phyloP scores from a whole-genome alignment of 2,888 invertebrate species.

The Tenthredo mesomela region DNA sequence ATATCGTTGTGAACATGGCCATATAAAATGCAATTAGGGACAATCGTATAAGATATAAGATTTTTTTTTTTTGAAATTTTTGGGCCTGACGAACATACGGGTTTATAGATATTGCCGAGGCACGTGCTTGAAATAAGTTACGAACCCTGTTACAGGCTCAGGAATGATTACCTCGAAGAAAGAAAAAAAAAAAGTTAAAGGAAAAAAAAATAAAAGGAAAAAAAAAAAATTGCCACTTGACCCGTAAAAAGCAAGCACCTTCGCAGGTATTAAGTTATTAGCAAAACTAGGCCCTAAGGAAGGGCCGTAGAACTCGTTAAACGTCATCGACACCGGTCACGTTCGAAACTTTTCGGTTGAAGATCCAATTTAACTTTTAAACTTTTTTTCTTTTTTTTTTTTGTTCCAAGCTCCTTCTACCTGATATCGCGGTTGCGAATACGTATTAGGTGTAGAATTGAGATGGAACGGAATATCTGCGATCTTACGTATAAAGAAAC shows the following conservation, averaged over 20 bases:
- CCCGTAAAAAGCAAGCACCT: conserved; percentile 19
- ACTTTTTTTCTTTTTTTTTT: neutral
- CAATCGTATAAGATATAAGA: neutral
- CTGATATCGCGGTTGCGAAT: conserved; percentile 8
- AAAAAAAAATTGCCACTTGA: neutral
- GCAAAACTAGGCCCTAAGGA: neutral
- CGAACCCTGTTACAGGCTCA: neutral
- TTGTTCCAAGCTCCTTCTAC: neutral
- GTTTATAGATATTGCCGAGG: neutral
- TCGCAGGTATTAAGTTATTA: conserved; percentile 13
- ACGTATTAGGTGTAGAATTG: neutral
- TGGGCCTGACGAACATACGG: neutral
- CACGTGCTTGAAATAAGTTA: neutral
- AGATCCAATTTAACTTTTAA: conserved; percentile 44
- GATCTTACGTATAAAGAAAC: too few relatives aligned
- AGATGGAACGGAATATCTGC: too few relatives aligned
- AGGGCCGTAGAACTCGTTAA: conserved; percentile 11
- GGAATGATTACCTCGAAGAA: neutral
- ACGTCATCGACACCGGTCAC: conserved; percentile 38
- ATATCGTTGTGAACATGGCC: neutral
- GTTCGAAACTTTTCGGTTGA: conserved; percentile 40
- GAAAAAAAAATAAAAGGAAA: neutral
- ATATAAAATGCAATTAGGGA: neutral
- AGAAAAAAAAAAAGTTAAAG: neutral
- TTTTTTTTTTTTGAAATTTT: neutral